phyloP scores from a whole-genome alignment of 1,140 invertebrate species.

The Neotoxoptera formosana region DNA sequence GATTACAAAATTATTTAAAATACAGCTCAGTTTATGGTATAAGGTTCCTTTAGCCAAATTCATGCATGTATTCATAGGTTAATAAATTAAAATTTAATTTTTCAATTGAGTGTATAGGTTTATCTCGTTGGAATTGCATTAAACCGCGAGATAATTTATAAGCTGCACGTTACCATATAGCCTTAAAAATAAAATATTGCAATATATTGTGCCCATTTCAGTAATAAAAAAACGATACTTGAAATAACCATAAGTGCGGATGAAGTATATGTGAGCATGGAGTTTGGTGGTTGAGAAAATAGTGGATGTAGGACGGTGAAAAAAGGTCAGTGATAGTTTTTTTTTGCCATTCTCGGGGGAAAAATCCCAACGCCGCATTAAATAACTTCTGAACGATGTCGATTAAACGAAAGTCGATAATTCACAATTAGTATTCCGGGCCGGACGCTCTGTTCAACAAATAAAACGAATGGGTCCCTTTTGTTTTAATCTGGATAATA shows the following conservation, averaged over 20 bases:
- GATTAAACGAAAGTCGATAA: conserved; percentile 56
- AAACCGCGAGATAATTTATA: not conserved
- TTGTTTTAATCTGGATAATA: conserved; percentile 57
- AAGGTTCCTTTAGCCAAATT: not conserved
- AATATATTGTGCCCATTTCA: not conserved
- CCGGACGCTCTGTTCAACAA: conserved; percentile 53
- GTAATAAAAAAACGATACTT: conserved; percentile 40
- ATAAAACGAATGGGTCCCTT: conserved; percentile 53
- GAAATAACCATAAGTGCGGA: conserved; percentile 40
- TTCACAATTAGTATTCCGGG: conserved; percentile 57
- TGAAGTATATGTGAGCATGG: conserved; percentile 8
- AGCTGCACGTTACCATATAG: not conserved
- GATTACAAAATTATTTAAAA: not conserved
- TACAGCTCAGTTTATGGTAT: not conserved
- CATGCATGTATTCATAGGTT: not conserved
- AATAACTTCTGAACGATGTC: conserved; percentile 56
- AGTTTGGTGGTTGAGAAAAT: not conserved
- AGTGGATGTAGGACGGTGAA: not conserved
- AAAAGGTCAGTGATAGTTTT: conserved; percentile 28
- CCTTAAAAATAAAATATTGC: not conserved
- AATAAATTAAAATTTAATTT: not conserved
- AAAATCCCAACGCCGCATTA: conserved; percentile 45
- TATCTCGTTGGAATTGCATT: not conserved
- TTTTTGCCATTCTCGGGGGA: conserved; percentile 5
- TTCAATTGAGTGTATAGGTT: not conserved